Evolutionary conservation across 2,888 invertebrate genomes (phyloP), one percentile per base, ranked within the genome.

Genomic region (Lithosia quadra): DNA sequence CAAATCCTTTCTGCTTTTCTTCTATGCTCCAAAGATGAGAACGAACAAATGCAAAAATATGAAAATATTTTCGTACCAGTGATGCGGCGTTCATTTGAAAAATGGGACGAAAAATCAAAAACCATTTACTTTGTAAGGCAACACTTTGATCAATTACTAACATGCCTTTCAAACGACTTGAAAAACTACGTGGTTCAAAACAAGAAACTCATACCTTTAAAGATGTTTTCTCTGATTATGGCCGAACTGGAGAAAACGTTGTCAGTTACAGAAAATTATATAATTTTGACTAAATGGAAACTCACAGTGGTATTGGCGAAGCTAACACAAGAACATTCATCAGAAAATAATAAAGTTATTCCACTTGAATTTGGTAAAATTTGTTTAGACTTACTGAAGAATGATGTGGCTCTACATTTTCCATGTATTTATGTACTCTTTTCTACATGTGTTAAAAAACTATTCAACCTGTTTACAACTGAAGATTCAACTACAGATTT

Each of bases 351-450:
- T 21, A 72, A 71, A 21, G 65, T 86, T 21, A 79, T 85, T 59
- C 79, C 81, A n/a, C 73, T 80, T 11, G 80, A 87, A 55, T 86
- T 89, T 53, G 87, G 88, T 3, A 80, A 84, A 71, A 73, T 72
- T n/a, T 90, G 88, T 69, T 74, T 88, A 2, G 73, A 85, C 3
- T 79, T 79, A 73, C 84, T 93, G 65, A 89, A 83, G 75, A 74
- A 86, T 63, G 92, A 93, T 68, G 83, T 89, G 0, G 71, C 77
- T 5, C 66, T 72, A 28, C 82, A 86, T 71, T 91, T 90, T 74
- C 73, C 91, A 2, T 86, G 86, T 21, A 89, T 92, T 76, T 90
- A 90, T 66, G 73, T 81, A 39, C 73, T 89, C 15, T 92, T 87
- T 73, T 72, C 83, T 5, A 85, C 83, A 62, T 84, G 80, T 63